Conservation (phyloP, 37 sponge, comb jelly and placozoan species). For the Halisarca cf. caerulea region DNA sequence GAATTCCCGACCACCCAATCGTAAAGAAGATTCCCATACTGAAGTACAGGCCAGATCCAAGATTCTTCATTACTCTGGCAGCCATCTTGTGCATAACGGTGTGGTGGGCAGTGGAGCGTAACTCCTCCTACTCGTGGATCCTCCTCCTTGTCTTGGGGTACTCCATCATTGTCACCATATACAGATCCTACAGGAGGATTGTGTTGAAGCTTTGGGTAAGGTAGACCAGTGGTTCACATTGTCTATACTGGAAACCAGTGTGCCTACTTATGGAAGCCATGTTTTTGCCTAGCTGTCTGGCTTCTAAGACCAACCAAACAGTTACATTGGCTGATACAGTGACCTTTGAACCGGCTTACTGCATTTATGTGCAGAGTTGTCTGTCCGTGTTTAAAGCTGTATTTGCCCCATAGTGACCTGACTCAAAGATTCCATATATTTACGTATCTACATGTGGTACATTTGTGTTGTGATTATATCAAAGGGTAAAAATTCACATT, state of each 20-base stretch:
- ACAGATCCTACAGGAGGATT: not conserved
- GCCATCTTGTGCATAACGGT: constrained; percentile 50
- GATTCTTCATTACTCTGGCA: constrained; percentile 60
- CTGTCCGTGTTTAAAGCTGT: too few relatives aligned
- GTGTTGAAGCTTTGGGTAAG: too few relatives aligned
- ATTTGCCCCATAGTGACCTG: too few relatives aligned
- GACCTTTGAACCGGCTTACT: too few relatives aligned
- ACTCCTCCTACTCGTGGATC: constrained; percentile 46
- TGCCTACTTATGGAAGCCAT: not conserved
- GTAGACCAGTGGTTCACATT: too few relatives aligned
- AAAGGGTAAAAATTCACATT: too few relatives aligned
- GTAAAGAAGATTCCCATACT: constrained; percentile 54
- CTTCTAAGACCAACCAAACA: not conserved
- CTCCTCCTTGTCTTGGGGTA: constrained; percentile 20
- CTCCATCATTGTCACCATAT: not conserved
- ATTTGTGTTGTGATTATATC: too few relatives aligned
- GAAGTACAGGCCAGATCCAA: constrained; percentile 65
- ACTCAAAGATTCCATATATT: too few relatives aligned
- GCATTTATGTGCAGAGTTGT: too few relatives aligned
- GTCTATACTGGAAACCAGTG: too few relatives aligned
- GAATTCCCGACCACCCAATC: not conserved
- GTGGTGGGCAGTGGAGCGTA: constrained; percentile 82
- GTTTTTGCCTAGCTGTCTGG: constrained; percentile 49
- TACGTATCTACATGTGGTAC: too few relatives aligned
- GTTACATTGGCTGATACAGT: too few relatives aligned